Evolutionary conservation across 2,113 vertebrate genomes (phyloP), one percentile per base, ranked within the genome.

Genomic region (Triplophysa tibetana): DNA sequence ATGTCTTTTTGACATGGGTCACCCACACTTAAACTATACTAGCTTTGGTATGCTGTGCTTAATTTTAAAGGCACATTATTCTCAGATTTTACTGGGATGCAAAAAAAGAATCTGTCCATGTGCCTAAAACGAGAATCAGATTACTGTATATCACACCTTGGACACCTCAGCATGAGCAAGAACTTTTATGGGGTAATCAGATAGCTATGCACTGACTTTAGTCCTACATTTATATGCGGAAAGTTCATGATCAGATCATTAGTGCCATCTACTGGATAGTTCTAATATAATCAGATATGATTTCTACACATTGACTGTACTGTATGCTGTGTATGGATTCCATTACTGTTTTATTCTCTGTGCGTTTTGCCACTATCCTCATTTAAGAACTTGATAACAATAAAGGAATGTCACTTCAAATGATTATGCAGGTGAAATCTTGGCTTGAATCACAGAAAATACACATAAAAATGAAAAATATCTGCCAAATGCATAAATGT

Each of bases 241-340:
- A 16, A 56, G 56, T 48, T 58, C 23, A 70, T 66, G 45, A 38
- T 38, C 14, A 62, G 72, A 60, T 56, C 19, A 12, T 70, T 79
- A 65, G 75, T 70, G 52, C 75, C 70, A 81, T 75, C 79, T 81
- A 10, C 23, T 78, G 83, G 70, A 72, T 24, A 4, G 24, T 70
- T 6, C 13, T 70, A 21, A 38, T 38, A 38, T 23, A 54, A 60
- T 50, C 77, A 68, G 60, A 43, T 4, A 12, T 29, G n/a, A 17
- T 58, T 21, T 58, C 54, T 58, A 52, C 50, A 52, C 14, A 29
- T 72, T 65, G 33, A n/a, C 43, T 67, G 52, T 24, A 21, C 70
- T 69, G 70, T 17, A 16, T 62, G 78, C 56, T 72, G 41, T 69
- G 77, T 76, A 60, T 61, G 41, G 60, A 45, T 80, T 23, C 19